Base-by-base conservation (phyloP, 2,888 invertebrate species). In the Rhingia campestris region DNA sequence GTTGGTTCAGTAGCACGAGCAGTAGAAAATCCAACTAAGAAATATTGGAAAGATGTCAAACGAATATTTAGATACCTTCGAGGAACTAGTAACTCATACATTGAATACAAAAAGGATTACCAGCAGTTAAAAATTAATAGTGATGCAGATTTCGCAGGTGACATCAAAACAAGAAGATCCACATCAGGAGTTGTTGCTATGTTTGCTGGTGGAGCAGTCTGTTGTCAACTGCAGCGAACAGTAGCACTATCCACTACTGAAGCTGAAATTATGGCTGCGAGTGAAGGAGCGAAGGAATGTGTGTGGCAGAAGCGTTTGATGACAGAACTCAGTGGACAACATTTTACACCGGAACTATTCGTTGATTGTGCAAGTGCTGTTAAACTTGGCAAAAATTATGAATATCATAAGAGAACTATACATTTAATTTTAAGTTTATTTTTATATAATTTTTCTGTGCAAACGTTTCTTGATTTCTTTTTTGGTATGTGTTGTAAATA, bases 51-150 rank as follows among this genome's bases (percentile, higher is more conserved):
- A 14, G 53, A 69, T 14, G 69, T 69, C 6, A 69, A 69, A 14
- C 32, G 58, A 69, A 69, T 56, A 7, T 69, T 69, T n/a, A 39
- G 54, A 56, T 69, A 69, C 45, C 56, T 69, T 37, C 67, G 56
- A 30, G 67, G 67, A 56, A 69, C 56, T n/a, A 67, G n/a, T 45
- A 67, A 67, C 22, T 14, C 35, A 22, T 56, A 47, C 41, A 39
- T 47, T 2, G 30, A 51, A 9, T 66, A 41, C 41, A 30, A 41
- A 53, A 33, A 12, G 41, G 12, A 41, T 4, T 35, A 37, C 22
- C 5, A 35, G 3, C 10, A 53, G 14, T 32, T 53, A 43, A 53
- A 53, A 35, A 9, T 66, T n/a, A 41, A 66, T 6, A 53, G 51
- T 66, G 64, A 64, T 64, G 64, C 64, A 51, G 51, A 64, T 64